Evolutionary conservation across 2,797 vertebrate species (phyloP).

Genomic region (Danio tinwini): DNA sequence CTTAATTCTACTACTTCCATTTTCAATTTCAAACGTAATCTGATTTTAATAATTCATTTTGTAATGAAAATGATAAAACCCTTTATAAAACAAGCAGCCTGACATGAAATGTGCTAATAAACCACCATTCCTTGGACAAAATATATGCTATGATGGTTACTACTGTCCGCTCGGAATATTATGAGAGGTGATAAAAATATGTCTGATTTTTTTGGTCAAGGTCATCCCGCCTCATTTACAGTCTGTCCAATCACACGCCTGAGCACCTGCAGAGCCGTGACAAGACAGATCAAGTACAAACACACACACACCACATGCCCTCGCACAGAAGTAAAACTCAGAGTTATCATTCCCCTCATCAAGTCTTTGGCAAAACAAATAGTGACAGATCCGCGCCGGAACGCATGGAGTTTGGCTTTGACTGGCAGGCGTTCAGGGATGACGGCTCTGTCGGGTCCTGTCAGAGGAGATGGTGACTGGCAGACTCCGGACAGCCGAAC

Average conservation of each 20-base stretch:
- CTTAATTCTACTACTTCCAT: neutral
- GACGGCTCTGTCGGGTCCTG: conserved; percentile 50
- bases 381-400: conserved; percentile 42
- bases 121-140: neutral
- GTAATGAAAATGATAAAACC: neutral
- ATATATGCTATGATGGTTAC: neutral
- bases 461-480: conserved; percentile 39
- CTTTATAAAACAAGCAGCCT: conserved; percentile 11
- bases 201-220: conserved; percentile 39
- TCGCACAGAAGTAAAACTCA: conserved; percentile 19
- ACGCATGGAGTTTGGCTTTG: conserved; percentile 17
- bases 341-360: conserved; percentile 49
- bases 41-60: neutral
- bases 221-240: conserved; percentile 44
- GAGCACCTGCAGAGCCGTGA: conserved; percentile 32
- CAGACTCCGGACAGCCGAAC: conserved; percentile 45
- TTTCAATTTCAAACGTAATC: neutral
- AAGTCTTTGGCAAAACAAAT: conserved; percentile 45
- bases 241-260: conserved; percentile 40
- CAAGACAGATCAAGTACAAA: conserved; percentile 19
- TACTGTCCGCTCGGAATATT: neutral
- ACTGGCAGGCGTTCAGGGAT: conserved; percentile 49
- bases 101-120: neutral
- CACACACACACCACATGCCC: neutral
- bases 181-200: conserved; percentile 37